phyloP scores from a whole-genome alignment of 1,140 invertebrate genomes.

The Lethocerus indicus region DNA sequence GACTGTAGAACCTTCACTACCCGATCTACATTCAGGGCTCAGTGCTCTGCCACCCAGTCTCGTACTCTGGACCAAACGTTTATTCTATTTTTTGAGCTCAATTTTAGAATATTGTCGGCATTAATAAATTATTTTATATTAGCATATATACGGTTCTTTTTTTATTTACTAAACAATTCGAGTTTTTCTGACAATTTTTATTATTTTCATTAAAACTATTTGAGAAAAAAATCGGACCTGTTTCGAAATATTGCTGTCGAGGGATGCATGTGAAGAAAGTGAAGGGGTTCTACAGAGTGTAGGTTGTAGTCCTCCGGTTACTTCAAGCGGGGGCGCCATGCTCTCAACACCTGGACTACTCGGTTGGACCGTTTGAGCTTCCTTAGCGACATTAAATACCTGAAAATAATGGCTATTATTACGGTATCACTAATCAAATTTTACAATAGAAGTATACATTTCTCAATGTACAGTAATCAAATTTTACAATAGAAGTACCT shows the following conservation, averaged over 20 bases:
- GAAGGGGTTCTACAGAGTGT: conserved; percentile 46
- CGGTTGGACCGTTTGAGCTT: conserved; percentile 39
- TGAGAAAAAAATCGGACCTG: conserved; percentile 33
- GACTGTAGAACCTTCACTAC: neutral
- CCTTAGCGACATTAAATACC: conserved; percentile 46
- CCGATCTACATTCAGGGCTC: conserved; percentile 5
- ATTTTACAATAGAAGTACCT: no score
- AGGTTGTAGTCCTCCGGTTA: conserved; percentile 22
- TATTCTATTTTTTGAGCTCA: neutral
- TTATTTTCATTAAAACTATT: no score
- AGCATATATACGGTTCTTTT: no score
- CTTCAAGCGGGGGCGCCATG: conserved; percentile 6
- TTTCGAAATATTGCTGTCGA: conserved; percentile 50
- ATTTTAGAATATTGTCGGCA: no score
- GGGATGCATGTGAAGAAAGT: conserved; percentile 60
- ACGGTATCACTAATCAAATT: no score
- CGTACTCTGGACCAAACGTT: neutral
- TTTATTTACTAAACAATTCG: no score
- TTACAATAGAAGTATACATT: no score
- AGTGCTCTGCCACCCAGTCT: neutral
- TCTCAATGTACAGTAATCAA: no score
- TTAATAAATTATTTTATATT: no score
- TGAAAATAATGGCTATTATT: no score
- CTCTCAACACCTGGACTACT: conserved; percentile 8
- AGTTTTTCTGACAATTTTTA: no score